These are phyloP conservation scores for Bolinopsis microptera DNA, from an alignment of 37 sponge, comb jelly and placozoan species.

Conservation along the genomic window DNA sequence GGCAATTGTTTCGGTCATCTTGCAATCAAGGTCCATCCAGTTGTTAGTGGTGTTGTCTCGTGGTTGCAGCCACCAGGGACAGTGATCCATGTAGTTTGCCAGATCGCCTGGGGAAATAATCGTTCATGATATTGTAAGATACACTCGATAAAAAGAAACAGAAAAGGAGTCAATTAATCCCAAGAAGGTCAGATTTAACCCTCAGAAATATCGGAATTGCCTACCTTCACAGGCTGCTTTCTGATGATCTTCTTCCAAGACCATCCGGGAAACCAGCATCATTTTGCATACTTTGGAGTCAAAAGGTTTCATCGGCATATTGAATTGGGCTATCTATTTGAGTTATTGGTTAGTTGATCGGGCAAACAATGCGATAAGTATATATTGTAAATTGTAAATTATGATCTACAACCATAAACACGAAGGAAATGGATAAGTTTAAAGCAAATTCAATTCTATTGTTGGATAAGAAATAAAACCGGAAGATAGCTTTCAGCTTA, in stretches of 20 bases:
- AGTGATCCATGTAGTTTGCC: constrained; percentile 26
- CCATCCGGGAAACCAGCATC: constrained; percentile 24
- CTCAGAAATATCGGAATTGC: too few relatives aligned
- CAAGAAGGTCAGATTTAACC: not conserved
- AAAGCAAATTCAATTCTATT: too few relatives aligned
- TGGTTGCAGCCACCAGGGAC: not conserved
- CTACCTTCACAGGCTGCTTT: constrained; percentile 4
- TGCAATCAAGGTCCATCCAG: constrained; percentile 53
- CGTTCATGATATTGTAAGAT: not conserved
- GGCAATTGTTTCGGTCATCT: constrained; percentile 30
- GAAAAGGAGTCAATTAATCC: not conserved
- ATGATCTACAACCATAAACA: too few relatives aligned
- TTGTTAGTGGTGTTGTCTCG: constrained; percentile 33
- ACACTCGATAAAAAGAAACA: not conserved
- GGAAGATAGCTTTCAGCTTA: too few relatives aligned
- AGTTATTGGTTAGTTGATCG: too few relatives aligned
- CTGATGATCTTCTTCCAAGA: constrained; percentile 4
- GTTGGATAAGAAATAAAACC: too few relatives aligned
- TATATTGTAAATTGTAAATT: too few relatives aligned
- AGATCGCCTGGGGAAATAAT: constrained; percentile 28
- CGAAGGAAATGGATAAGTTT: too few relatives aligned
- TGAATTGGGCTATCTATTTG: not conserved
- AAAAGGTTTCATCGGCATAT: constrained; percentile 7
- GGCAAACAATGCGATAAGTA: too few relatives aligned
- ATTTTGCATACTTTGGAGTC: constrained; percentile 33